Evolutionary conservation across 2,113 vertebrate species (phyloP), one percentile per base, ranked within the genome.

Genomic region (Peromyscus polionotus): DNA sequence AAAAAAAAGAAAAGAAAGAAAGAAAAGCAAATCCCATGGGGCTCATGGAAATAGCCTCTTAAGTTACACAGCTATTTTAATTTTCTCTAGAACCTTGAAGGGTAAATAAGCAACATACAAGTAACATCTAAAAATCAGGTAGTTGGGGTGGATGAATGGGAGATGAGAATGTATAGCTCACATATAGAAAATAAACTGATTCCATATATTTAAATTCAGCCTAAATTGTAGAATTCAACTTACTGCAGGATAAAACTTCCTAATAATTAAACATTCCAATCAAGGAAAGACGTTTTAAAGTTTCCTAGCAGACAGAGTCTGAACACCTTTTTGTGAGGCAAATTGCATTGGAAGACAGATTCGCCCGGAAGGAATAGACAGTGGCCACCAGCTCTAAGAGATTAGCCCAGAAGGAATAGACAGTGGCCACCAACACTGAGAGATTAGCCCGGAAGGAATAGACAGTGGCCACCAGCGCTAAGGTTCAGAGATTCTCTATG

Each of bases 371-470:
- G 96, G 97, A 89, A 83, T 61, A 61, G 85, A 72, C 57, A 67
- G 54, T 84, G 95, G 77, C 91, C 77, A 79, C 95, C 77, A 80
- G 70, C 77, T 92, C 90, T 96, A 93, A 93, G 87, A 96, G 93
- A 95, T 86, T 95, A 91, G 92, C 48, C 42, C 95, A 93, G 91
- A 95, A 95, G 96, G 97, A 89, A 79, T 61, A 61, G 85, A 72
- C 57, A 61, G 48, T 84, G 95, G 77, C 91, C 77, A 79, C 95
- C 77, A 80, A 70, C 77, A 90, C 90, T 96, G 93, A 93, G 72
- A 96, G 93, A 95, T 86, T 93, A 91, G 92, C 48, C 51, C 93
- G 93, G 91, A 95, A 96, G 96, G 97, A 89, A 83, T 61, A 61
- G 85, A 72, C 57, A 67, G 54, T 84, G 95, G 77, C 91, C 77